Evolutionary conservation across 2,113 vertebrate genomes (phyloP).

Genomic region (Microtus pennsylvanicus): DNA sequence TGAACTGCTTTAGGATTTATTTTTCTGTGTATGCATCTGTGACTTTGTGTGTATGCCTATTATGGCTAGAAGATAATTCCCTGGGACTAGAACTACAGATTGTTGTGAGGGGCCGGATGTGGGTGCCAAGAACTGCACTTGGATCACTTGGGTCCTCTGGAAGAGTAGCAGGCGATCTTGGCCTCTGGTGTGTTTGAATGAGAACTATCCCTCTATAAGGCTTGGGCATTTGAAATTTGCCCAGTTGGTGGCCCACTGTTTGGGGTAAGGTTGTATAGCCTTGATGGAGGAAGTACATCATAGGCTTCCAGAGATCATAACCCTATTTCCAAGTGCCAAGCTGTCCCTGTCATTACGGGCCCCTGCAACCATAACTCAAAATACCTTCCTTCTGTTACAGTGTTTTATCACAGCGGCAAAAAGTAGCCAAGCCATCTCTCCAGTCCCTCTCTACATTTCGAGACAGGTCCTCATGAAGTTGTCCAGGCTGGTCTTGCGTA

Average conservation of each 20-base stretch:
- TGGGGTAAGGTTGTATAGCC: neutral
- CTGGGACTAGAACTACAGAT: neutral
- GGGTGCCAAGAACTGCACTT: neutral
- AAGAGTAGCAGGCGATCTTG: neutral
- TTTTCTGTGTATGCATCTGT: neutral
- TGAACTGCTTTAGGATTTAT: neutral
- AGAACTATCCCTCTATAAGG: neutral
- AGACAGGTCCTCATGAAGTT: neutral
- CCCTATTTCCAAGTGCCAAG: neutral
- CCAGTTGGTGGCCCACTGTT: neutral
- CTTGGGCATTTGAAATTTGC: neutral
- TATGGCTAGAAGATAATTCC: neutral
- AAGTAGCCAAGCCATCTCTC: neutral
- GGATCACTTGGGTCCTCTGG: neutral
- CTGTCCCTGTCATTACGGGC: neutral
- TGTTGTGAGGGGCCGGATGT: neutral
- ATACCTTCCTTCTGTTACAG: too few species aligned
- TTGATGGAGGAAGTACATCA: neutral
- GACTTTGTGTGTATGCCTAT: neutral
- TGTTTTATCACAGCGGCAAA: neutral
- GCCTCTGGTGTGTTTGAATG: neutral
- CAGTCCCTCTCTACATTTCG: neutral
- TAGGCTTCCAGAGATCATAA: neutral
- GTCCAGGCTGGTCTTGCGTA: neutral
- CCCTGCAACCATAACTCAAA: neutral